Percentiles rank a stretch among this genome's conserved stretches.
phyloP scores from a whole-genome alignment of 2,797 vertebrate species.

The Hapalemur alaotrensis region DNA sequence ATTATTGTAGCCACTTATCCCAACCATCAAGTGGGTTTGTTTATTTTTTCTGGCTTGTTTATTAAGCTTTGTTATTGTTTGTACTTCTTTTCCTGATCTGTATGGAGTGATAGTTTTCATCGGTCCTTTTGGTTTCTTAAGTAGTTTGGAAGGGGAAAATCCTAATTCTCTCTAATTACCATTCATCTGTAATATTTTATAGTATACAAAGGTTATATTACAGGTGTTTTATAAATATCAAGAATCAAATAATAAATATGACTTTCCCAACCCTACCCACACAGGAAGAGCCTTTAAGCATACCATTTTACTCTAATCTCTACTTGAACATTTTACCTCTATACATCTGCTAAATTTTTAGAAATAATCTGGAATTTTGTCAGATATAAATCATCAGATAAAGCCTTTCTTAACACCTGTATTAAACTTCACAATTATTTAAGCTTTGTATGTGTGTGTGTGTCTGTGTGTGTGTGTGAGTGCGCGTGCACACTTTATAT shows the following conservation, averaged over 20 bases:
- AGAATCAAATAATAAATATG: slow-evolving; percentile 23
- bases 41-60: not conserved
- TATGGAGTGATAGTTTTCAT: not conserved
- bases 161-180: not conserved
- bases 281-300: not conserved
- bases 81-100: not conserved
- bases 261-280: not conserved
- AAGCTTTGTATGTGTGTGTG: not conserved
- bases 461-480: not conserved
- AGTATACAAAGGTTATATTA: not conserved
- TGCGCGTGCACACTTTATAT: not conserved
- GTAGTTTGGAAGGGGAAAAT: not conserved
- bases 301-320: not conserved
- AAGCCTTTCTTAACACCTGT: not conserved
- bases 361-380: slow-evolving; percentile 11
- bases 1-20: not conserved
- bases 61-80: slow-evolving; percentile 30
- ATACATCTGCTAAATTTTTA: not conserved
- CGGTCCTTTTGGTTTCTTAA: not conserved
- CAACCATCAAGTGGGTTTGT: not conserved
- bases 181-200: not conserved
- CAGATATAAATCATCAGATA: not conserved
- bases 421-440: slow-evolving; percentile 15
- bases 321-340: not conserved
- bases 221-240: not conserved